A percentile compares a stretch with the other conserved stretches of the same genome.
phyloP scores from a whole-genome alignment of 2,797 vertebrate genomes.

The Chelon labrosus region DNA sequence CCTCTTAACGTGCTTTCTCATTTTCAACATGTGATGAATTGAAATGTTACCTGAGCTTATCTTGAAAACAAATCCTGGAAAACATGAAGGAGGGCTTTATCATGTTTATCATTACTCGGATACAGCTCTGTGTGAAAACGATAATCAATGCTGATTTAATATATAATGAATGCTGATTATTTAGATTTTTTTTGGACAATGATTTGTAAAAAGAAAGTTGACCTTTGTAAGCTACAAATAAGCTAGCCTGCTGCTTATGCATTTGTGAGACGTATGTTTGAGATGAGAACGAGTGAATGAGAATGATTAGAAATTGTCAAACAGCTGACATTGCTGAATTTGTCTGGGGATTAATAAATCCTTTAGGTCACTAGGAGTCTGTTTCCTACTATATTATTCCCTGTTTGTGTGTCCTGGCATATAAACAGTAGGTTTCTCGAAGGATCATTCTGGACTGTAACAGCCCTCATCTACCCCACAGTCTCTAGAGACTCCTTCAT shows the following conservation, averaged over 20 bases:
- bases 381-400: constrained; percentile 67
- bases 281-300: constrained; percentile 66
- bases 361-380: constrained; percentile 71
- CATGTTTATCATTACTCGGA: constrained; percentile 67
- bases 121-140: constrained; percentile 66
- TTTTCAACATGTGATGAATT: constrained; percentile 63
- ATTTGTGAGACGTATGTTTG: constrained; percentile 75
- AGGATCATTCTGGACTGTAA: constrained; percentile 73
- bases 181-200: constrained; percentile 78
- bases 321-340: constrained; percentile 59
- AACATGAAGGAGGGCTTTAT: constrained; percentile 79
- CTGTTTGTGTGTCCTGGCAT: constrained; percentile 61
- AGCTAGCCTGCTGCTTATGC: constrained; percentile 83
- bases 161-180: constrained; percentile 82
- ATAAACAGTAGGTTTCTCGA: constrained; percentile 62
- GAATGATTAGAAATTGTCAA: constrained; percentile 62
- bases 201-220: constrained; percentile 84
- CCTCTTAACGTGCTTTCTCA: constrained; percentile 58
- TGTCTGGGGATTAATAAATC: constrained; percentile 75
- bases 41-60: constrained; percentile 68
- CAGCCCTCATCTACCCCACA: constrained; percentile 59
- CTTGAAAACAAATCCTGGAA: constrained; percentile 69
- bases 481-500: constrained; percentile 55
- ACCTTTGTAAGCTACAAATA: constrained; percentile 84
- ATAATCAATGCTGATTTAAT: constrained; percentile 82